Conservation (phyloP, 30 jellyfish, hydroid and myxozoan genomes). For the Aurelia sp. region DNA sequence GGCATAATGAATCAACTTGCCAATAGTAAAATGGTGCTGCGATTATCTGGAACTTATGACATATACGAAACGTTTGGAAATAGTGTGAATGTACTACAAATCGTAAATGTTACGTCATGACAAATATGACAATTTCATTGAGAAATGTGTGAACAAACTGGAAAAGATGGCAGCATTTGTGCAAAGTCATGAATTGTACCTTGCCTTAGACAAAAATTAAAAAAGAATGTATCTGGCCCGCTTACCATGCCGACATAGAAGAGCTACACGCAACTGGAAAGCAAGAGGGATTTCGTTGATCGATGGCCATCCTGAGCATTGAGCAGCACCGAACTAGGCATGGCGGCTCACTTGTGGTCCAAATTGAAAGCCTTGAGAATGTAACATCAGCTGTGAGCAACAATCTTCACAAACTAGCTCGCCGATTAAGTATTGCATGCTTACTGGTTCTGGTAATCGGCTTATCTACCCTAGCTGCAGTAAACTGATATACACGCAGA, state of each 20-base stretch:
- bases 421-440: background rate
- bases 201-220: background rate
- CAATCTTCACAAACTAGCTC: background rate
- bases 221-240: conserved; percentile 21
- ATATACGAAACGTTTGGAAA: conserved; percentile 12
- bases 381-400: background rate
- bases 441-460: too few species aligned
- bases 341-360: background rate
- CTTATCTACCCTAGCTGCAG: too few species aligned
- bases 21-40: background rate
- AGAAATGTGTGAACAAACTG: conserved; percentile 3
- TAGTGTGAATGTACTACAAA: conserved; percentile 27
- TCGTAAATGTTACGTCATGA: conserved; percentile 17
- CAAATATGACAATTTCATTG: background rate
- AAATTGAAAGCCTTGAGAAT: background rate
- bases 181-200: background rate
- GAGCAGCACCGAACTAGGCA: background rate
- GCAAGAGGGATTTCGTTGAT: conserved; percentile 3
- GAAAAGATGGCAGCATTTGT: background rate
- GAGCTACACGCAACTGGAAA: background rate
- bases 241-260: conserved; percentile 1
- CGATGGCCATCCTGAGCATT: background rate
- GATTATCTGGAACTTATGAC: conserved; percentile 15
- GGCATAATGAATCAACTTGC: background rate
- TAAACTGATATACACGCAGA: too few species aligned